Conservation (phyloP, 2,888 invertebrate species). For the Tipula unca region DNA sequence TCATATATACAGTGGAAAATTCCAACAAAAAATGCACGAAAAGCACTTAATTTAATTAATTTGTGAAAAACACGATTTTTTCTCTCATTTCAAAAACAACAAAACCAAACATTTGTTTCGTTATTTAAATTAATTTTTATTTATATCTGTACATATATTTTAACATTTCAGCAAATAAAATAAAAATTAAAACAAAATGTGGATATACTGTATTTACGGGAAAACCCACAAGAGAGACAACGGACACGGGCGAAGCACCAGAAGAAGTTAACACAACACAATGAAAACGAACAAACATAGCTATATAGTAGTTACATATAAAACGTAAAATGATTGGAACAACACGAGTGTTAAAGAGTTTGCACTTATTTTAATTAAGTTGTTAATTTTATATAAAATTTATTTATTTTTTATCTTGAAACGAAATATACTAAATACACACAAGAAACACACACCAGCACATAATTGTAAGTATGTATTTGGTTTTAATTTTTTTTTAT, state of each 20-base stretch:
- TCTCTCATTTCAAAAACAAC: background rate
- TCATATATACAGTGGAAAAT: background rate
- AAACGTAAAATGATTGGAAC: background rate
- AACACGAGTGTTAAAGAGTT: background rate
- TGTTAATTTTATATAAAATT: background rate
- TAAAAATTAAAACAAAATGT: background rate
- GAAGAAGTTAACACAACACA: background rate
- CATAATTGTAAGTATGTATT: background rate
- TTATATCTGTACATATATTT: background rate
- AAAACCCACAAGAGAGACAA: background rate
- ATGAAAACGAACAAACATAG: background rate
- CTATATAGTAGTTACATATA: no score
- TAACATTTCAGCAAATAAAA: background rate
- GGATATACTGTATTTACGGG: background rate
- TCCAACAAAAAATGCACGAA: background rate
- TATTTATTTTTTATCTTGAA: background rate
- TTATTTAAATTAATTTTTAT: constrained; percentile 1
- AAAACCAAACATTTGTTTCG: background rate
- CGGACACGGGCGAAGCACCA: background rate
- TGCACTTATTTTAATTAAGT: constrained; percentile 14
- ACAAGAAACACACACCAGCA: background rate
- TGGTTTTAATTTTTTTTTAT: background rate
- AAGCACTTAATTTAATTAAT: constrained; percentile 14
- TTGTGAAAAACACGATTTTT: background rate
- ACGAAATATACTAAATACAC: background rate